Conservation (phyloP, 2,113 vertebrate genomes). For the Reinhardtius hippoglossoides region DNA sequence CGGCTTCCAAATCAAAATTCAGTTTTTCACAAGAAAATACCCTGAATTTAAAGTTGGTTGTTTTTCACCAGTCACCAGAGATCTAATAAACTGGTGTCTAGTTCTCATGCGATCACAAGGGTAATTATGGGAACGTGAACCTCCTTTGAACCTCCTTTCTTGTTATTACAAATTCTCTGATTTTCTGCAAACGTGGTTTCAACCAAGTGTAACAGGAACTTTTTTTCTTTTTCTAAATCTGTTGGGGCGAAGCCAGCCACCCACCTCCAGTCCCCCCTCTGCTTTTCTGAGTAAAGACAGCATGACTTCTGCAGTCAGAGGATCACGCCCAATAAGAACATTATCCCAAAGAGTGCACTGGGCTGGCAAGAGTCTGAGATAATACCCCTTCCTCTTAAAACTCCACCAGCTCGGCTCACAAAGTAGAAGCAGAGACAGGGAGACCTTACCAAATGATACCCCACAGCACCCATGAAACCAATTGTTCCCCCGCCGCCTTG, state of each 20-base stretch:
- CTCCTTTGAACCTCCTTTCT: slow-evolving; percentile 5
- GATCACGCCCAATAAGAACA: slow-evolving; percentile 86
- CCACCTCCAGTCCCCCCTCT: slow-evolving; percentile 65
- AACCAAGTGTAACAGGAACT: slow-evolving; percentile 55
- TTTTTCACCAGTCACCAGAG: not conserved
- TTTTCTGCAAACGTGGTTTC: slow-evolving; percentile 60
- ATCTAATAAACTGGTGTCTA: not conserved
- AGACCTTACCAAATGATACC: slow-evolving; percentile 72
- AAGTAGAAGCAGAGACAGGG: slow-evolving; percentile 66
- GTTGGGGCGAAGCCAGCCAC: slow-evolving; percentile 62
- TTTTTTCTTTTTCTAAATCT: slow-evolving; percentile 56
- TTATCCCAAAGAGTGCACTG: slow-evolving; percentile 85
- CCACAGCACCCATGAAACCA: slow-evolving; percentile 76
- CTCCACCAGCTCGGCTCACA: slow-evolving; percentile 71
- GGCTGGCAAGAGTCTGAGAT: slow-evolving; percentile 83
- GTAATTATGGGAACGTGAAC: slow-evolving; percentile 24
- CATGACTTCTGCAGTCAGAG: slow-evolving; percentile 84
- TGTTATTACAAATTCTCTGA: slow-evolving; percentile 48
- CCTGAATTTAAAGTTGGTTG: not conserved
- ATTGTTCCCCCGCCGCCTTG: slow-evolving; percentile 66
- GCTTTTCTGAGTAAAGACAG: slow-evolving; percentile 85
- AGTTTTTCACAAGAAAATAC: not conserved
- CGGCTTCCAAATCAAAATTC: not conserved
- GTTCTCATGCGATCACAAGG: slow-evolving; percentile 21
- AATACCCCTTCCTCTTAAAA: slow-evolving; percentile 82